Base-by-base conservation (phyloP, 2,888 invertebrate species). In the Anoncus sp. region DNA sequence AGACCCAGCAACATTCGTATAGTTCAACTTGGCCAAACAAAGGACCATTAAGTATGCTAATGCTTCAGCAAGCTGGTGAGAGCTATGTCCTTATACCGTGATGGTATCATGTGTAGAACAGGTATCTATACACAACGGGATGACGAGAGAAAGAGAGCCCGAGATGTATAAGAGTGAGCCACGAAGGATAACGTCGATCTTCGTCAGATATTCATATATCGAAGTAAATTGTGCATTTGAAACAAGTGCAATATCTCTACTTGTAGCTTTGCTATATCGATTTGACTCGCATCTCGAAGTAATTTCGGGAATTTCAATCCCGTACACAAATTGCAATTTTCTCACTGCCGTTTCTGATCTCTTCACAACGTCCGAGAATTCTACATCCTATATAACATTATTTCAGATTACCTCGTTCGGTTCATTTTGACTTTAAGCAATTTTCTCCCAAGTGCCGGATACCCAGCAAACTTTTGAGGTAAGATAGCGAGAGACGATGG, bases 1-100 rank as follows among this genome's bases (percentile, higher is more conserved):
- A n/a, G n/a, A n/a, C 38, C 65, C 35, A 10, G 55, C 53, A 84
- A 86, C 87, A 88, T 88, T 88, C 86, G 88, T 86, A 72, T 40
- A 86, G 87, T 87, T 87, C 86, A 88, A 88, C 83, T 87, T 87
- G 82, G 84, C 86, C 88, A 88, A 88, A 88, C 88, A 88, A 88
- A 88, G 88, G 88, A 82, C 88, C 88, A 88, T 88, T 88, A 88
- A 86, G 86, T 88, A 88, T 88, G 88, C 87, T 88, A 88, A 88
- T 88, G 85, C 55, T 62, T 66, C 35, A 53, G 59, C 71, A 49
- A 71, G 60, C 75, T 59, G 49, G 65, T 53, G 45, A 43, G 69
- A 43, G 24, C n/a, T 45, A 40, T 27, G 40, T 72, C 71, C 63
- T 67, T 55, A 53, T 59, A 62, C 24, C 18, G 43, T 43, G 43